A percentile compares a stretch with the other conserved stretches of the same genome.
Evolutionary conservation across 2,797 vertebrate genomes (phyloP).

Genomic region (Darevskia mixta): DNA sequence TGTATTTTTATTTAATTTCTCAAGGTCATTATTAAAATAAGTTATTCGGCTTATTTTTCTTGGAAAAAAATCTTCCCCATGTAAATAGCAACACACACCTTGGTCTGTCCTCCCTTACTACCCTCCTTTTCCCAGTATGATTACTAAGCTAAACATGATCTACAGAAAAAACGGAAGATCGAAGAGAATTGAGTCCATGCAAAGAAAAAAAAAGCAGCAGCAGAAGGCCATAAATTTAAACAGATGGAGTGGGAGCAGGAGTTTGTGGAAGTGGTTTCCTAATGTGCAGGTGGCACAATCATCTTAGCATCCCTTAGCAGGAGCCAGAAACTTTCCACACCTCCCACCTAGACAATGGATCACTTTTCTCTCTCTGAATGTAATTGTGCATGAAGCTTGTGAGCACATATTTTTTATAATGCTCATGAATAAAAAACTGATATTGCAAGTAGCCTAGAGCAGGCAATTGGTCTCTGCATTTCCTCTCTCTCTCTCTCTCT

Average conservation of each 20-base stretch:
- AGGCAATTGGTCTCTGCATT: not conserved
- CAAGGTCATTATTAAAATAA: slow-evolving; percentile 79
- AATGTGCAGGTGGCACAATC: not conserved
- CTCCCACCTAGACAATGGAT: slow-evolving; percentile 45
- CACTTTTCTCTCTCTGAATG: not conserved
- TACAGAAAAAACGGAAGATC: not conserved
- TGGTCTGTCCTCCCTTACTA: not conserved
- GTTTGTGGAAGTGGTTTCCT: slow-evolving; percentile 14
- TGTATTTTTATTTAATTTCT: slow-evolving; percentile 75
- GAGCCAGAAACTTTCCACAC: slow-evolving; percentile 39
- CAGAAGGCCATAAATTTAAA: not conserved
- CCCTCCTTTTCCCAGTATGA: not conserved
- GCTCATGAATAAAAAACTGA: not conserved
- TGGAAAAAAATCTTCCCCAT: slow-evolving; percentile 20
- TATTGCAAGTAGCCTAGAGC: rapidly evolving
- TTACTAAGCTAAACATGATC: not conserved
- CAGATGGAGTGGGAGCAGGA: not conserved
- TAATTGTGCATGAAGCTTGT: not conserved
- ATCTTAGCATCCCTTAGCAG: slow-evolving; percentile 40
- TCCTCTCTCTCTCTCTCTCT: not conserved
- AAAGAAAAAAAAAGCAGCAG: not conserved
- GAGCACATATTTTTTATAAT: not conserved
- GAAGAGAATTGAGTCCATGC: not conserved
- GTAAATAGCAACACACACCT: slow-evolving; percentile 30
- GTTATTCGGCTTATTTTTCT: slow-evolving; percentile 49